phyloP scores from a whole-genome alignment of 2,888 invertebrate genomes.

The Hirtodrosophila histrioides region DNA sequence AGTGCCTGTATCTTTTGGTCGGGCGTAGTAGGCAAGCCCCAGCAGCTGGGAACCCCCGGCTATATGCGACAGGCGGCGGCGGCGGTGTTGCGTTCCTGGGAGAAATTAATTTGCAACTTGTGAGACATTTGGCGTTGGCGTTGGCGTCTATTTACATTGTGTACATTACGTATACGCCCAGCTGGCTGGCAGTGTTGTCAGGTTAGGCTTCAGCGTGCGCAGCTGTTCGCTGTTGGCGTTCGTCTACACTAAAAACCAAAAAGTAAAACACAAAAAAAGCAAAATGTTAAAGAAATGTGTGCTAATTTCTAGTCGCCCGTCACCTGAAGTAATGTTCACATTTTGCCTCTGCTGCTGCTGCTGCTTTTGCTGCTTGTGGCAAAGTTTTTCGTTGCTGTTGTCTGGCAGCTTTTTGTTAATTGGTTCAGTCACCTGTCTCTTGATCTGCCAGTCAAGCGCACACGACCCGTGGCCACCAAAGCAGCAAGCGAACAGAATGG shows the following conservation, averaged over 20 bases:
- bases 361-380: constrained; percentile 29
- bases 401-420: constrained; percentile 80
- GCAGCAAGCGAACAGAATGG: constrained; percentile 20
- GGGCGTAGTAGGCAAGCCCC: constrained; percentile 1
- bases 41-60: constrained; percentile 24
- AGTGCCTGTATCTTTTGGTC: constrained; percentile 33
- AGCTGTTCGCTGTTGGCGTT: constrained; percentile 49
- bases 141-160: constrained; percentile 79
- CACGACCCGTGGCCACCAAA: constrained; percentile 62
- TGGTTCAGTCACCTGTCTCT: constrained; percentile 83
- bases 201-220: constrained; percentile 60
- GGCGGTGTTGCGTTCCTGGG: constrained; percentile 66
- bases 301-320: constrained; percentile 75
- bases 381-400: constrained; percentile 52
- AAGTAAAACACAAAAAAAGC: constrained; percentile 12
- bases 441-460: constrained; percentile 79
- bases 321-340: constrained; percentile 73
- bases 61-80: constrained; percentile 38
- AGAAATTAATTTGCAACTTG: constrained; percentile 83
- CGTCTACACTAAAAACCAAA: constrained; percentile 26
- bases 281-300: constrained; percentile 56
- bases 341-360: constrained; percentile 39
- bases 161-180: constrained; percentile 73
- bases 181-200: constrained; percentile 31
- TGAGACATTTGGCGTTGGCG: constrained; percentile 79